Base-by-base conservation (phyloP, 2,797 vertebrate genomes). In the Sylvia borin region DNA sequence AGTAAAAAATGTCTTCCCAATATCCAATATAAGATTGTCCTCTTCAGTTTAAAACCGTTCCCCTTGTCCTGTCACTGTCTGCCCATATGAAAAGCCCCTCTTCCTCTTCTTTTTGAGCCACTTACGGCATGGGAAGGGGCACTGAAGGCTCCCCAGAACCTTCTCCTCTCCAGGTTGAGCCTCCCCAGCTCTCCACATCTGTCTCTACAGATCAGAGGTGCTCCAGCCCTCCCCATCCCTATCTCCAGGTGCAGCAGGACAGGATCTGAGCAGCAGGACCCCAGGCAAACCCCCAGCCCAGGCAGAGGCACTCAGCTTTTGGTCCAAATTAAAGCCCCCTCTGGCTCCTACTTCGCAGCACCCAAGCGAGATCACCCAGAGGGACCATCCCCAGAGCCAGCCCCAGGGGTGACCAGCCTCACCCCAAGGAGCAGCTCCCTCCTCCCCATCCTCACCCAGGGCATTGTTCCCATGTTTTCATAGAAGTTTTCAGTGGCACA, bases 381-480 rank as follows among this genome's bases (percentile, higher is more conserved):
- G 43, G 45, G 24, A 3, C 9, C 29, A 14, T 12, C 11, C 36
- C 57, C 45, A 34, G 45, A 55, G 13, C 36, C 27, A 17, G 32
- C 16, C 48, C 18, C 21, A 55, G 34, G 5, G 2, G 20, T 5
- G 21, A 13, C 36, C 36, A 36, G 36, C 36, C 36, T 36, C 36
- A 36, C 9, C 34, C 53, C 17, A 10, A 36, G 24, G 21, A 80
- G 29, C 34, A 32, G 42, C 54, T 55, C 45, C 62, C 15, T 47
- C 21, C 19, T 64, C 11, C 5, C 13, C 45, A 16, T 22, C 51
- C 74, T 71, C 16, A 48, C 24, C 53, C 74, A 71, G 24, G 48
- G 2, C 61, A 62, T 0, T 4, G 18, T 20, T 31, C 26, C 21
- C 31, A 5, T 5, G 9, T 42, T 48, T 16, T 26, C 43, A 16